These are phyloP conservation scores for Acronicta psi DNA, from an alignment of 2,888 invertebrate genomes.

Conservation along the genomic window DNA sequence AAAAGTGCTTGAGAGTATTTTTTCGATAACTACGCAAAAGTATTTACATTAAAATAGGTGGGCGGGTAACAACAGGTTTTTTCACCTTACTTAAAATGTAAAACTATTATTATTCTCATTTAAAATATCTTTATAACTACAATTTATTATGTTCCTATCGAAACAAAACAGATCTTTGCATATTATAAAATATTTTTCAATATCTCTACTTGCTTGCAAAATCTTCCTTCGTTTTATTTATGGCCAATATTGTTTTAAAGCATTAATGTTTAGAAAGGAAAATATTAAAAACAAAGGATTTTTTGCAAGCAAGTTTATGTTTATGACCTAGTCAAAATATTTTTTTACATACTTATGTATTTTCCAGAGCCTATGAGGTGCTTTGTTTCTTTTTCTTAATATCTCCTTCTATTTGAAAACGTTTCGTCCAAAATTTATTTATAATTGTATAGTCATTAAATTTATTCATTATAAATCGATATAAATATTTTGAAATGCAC, in stretches of 20 bases:
- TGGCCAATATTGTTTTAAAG: conserved; percentile 4
- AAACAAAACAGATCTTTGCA: conserved; percentile 33
- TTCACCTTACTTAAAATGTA: conserved; percentile 28
- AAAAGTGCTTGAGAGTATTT: background rate
- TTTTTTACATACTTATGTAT: conserved; percentile 36
- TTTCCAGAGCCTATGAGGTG: conserved; percentile 49
- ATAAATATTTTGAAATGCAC: conserved; percentile 55
- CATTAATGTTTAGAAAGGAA: conserved; percentile 8
- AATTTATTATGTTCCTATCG: conserved; percentile 59
- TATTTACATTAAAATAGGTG: conserved; percentile 19
- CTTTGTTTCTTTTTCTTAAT: conserved; percentile 35
- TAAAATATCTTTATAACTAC: conserved; percentile 36
- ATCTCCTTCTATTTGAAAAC: conserved; percentile 45
- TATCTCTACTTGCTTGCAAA: conserved; percentile 52
- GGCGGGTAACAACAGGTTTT: conserved; percentile 37
- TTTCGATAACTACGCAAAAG: background rate
- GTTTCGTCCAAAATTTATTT: conserved; percentile 68
- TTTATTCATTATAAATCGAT: conserved; percentile 29
- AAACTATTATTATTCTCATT: conserved; percentile 29
- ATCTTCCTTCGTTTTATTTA: conserved; percentile 17
- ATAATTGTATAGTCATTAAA: conserved; percentile 57
- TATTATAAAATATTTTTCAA: conserved; percentile 43
- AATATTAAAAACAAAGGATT: conserved; percentile 10
- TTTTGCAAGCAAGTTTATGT: conserved; percentile 52
- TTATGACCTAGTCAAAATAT: conserved; percentile 55